phyloP scores from a whole-genome alignment of 1,140 invertebrate genomes.

The Hyles euphorbiae region DNA sequence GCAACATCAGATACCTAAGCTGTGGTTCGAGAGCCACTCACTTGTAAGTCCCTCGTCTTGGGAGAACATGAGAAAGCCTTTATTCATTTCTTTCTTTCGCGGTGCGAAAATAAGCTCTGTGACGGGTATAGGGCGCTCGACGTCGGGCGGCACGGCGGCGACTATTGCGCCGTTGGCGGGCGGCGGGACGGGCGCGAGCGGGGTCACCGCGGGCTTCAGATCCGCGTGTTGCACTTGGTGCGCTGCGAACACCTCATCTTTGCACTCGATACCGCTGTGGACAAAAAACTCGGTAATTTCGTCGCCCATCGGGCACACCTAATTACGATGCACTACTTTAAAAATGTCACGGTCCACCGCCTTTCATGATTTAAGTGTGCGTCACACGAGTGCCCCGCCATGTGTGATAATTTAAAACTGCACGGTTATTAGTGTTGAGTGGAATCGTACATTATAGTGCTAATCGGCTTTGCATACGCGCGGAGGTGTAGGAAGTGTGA shows the following conservation, averaged over 20 bases:
- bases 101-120: constrained; percentile 88
- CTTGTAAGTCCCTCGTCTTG: constrained; percentile 91
- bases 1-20: constrained; percentile 54
- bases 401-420: constrained; percentile 24
- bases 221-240: constrained; percentile 78
- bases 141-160: constrained; percentile 49
- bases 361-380: constrained; percentile 18
- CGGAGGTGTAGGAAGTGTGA: constrained; percentile 31
- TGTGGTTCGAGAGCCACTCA: constrained; percentile 75
- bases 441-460: constrained; percentile 25
- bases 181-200: constrained; percentile 33
- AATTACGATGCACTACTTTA: constrained; percentile 3
- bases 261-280: constrained; percentile 90
- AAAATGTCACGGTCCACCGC: constrained; percentile 24
- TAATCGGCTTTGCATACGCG: constrained; percentile 32
- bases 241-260: constrained; percentile 89
- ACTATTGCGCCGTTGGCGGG: constrained; percentile 53
- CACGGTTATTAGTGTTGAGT: constrained; percentile 34
- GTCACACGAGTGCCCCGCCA: constrained; percentile 28
- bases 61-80: constrained; percentile 91
- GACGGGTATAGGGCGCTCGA: constrained; percentile 78
- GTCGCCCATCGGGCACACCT: constrained; percentile 8
- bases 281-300: constrained; percentile 51
- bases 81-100: constrained; percentile 94
- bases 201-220: constrained; percentile 48